Conservation (phyloP, 2,888 invertebrate species). For the Melanophora roralis region DNA sequence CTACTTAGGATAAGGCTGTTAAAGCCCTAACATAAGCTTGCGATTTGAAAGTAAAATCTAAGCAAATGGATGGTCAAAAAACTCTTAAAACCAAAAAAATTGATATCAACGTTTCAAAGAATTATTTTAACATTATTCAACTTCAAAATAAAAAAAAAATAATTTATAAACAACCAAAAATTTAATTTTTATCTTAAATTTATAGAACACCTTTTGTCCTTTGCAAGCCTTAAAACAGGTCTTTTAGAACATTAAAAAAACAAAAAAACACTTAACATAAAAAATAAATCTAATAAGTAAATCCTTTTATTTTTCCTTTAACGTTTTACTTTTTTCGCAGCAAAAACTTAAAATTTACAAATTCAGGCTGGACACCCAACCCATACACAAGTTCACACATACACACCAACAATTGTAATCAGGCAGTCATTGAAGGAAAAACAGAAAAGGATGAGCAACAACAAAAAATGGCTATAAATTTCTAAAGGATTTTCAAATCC, state of each 20-base stretch:
- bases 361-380: not conserved
- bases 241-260: not conserved
- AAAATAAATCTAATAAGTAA: conserved; percentile 16
- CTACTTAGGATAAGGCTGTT: too few species aligned
- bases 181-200: too few species aligned
- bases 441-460: not conserved
- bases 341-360: conserved; percentile 15
- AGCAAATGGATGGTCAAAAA: too few species aligned
- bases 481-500: conserved; percentile 49
- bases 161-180: too few species aligned
- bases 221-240: too few species aligned
- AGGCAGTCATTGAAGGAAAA: conserved; percentile 5
- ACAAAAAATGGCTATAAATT: conserved; percentile 42
- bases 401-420: not conserved
- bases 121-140: too few species aligned
- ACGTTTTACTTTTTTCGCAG: not conserved
- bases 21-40: too few species aligned
- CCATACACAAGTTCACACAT: not conserved
- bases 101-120: too few species aligned
- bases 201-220: too few species aligned
- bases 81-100: too few species aligned
- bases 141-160: too few species aligned
- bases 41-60: too few species aligned
- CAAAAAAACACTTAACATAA: not conserved
- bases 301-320: not conserved